Conservation (phyloP, 2,797 vertebrate species). For the Allobates femoralis region DNA sequence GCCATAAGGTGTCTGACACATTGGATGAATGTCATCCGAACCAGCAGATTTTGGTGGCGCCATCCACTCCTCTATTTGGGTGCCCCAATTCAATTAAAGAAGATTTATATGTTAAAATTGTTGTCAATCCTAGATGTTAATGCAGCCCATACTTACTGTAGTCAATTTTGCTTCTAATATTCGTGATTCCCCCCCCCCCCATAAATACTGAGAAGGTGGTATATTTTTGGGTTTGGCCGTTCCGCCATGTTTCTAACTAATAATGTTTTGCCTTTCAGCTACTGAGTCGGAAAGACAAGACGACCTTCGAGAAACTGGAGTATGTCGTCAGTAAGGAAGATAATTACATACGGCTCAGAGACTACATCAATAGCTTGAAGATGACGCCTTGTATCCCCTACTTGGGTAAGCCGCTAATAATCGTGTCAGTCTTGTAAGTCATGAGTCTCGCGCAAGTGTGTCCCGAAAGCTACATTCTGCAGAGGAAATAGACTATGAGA, state of each 20-base stretch:
- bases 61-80: too few species aligned
- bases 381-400: slow-evolving; percentile 99
- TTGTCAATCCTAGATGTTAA: background rate
- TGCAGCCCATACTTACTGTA: background rate
- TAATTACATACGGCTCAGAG: slow-evolving; percentile 97
- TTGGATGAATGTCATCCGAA: too few species aligned
- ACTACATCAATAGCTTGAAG: slow-evolving; percentile 96
- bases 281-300: slow-evolving; percentile 96
- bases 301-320: slow-evolving; percentile 94
- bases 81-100: background rate
- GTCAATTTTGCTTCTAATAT: background rate
- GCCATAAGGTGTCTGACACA: too few species aligned
- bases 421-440: background rate
- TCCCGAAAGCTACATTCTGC: background rate
- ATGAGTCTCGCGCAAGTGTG: background rate
- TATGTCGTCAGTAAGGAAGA: slow-evolving; percentile 99
- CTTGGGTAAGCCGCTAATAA: slow-evolving; percentile 81
- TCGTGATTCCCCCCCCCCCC: background rate
- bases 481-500: background rate
- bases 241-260: background rate
- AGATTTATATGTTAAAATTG: too few species aligned
- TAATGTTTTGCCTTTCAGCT: slow-evolving; percentile 77
- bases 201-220: background rate
- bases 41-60: too few species aligned
- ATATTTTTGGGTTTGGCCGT: background rate